phyloP scores from a whole-genome alignment of 1,140 invertebrate genomes.

The Platyura marginata region DNA sequence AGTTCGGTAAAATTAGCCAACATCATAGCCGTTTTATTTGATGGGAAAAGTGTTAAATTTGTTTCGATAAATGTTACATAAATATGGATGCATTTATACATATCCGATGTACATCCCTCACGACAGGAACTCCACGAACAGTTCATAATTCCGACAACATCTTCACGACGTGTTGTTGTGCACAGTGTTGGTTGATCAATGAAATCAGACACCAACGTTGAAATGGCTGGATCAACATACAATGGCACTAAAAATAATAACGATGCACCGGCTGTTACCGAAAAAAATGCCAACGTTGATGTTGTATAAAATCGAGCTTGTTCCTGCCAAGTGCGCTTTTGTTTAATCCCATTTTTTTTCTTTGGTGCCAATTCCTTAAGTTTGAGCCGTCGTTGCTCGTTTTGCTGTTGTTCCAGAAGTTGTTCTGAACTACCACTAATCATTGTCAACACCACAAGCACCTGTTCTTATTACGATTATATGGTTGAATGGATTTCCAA shows the following conservation, averaged over 20 bases:
- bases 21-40: constrained; percentile 16
- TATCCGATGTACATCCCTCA: constrained; percentile 73
- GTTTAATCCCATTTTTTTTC: constrained; percentile 32
- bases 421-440: constrained; percentile 68
- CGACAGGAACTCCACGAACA: constrained; percentile 74
- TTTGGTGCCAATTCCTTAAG: constrained; percentile 41
- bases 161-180: constrained; percentile 53
- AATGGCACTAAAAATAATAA: constrained; percentile 71
- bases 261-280: constrained; percentile 62
- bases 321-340: constrained; percentile 49
- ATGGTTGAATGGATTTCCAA: too few relatives aligned
- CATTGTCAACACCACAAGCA: constrained; percentile 33
- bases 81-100: constrained; percentile 69
- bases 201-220: constrained; percentile 68
- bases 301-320: constrained; percentile 60
- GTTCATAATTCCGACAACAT: constrained; percentile 57
- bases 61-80: constrained; percentile 47
- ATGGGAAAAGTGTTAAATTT: constrained; percentile 19
- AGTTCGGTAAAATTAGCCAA: constrained; percentile 17
- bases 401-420: constrained; percentile 52
- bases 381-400: constrained; percentile 48
- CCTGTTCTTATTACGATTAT: too few relatives aligned
- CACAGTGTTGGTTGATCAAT: constrained; percentile 58
- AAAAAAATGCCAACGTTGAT: constrained; percentile 52
- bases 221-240: constrained; percentile 77